Base-by-base conservation (phyloP, 2,113 vertebrate species). In the Psilopsiagon aymara region DNA sequence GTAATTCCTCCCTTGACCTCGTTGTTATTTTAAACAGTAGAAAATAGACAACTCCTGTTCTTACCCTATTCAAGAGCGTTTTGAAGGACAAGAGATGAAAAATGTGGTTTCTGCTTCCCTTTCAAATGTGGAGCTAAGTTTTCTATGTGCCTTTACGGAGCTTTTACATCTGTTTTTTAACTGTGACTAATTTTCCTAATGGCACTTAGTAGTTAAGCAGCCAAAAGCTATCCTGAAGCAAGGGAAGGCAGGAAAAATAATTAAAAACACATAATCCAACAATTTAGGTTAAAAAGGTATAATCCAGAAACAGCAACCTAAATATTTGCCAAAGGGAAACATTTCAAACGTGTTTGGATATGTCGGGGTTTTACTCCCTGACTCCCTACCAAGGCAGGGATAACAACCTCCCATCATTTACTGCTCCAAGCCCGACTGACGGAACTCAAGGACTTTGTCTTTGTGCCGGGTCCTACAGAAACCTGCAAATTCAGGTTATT, bases 41-140 rank as follows among this genome's bases (percentile, higher is more conserved):
- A 15, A 63, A 85, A 41, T 0, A 25, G 28, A 13, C 63, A 29
- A 2, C 4, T 28, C 55, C 57, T 51, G 20, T 6, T 23, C 44
- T 55, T 5, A 3, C 0, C 6, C 35, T 35, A 17, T 3, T n/a
- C 62, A 16, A 8, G 16, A 76, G 47, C 2, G 6, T 0, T 2
- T 5, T 63, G 15, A 11, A 7, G 59, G n/a, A 7, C 25, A 21
- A 62, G n/a, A 21, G 29, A 27, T 3, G 69, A 66, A 64, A 47
- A 44, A 49, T 0, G 17, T 7, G 27, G 18, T 7, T 59, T 25
- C 74, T 57, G 66, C 39, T 46, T 46, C 69, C 69, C 69, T 44
- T 23, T 7, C 33, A n/a, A 25, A 62, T 2, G 5, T 17, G 9
- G 7, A 68, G 59, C 13, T 13, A 25, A 70, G 46, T 73, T 87